Evolutionary conservation across 2,888 invertebrate species (phyloP).

Genomic region (Camptogramma bilineatum): DNA sequence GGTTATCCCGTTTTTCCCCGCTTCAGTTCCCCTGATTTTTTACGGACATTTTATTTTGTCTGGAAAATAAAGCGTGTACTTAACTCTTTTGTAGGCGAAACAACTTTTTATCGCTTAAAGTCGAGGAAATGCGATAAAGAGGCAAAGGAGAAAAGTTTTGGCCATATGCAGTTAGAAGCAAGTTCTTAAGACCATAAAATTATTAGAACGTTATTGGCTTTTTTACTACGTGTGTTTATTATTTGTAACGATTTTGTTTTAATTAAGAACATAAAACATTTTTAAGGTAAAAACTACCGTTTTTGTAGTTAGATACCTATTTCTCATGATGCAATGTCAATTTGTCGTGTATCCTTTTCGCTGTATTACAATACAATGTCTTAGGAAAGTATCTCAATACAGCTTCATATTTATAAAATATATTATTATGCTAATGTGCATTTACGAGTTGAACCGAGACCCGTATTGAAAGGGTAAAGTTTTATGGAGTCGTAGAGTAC

Average conservation of each 20-base stretch:
- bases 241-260: slow-evolving; percentile 4
- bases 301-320: no score
- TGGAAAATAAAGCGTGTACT: slow-evolving; percentile 58
- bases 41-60: slow-evolving; percentile 57
- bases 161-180: slow-evolving; percentile 36
- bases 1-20: slow-evolving; percentile 41
- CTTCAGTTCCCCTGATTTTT: slow-evolving; percentile 49
- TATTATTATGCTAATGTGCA: slow-evolving; percentile 46
- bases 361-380: no score
- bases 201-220: slow-evolving; percentile 16
- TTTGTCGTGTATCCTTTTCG: no score
- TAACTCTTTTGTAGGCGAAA: slow-evolving; percentile 57
- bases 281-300: no score
- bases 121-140: slow-evolving; percentile 51
- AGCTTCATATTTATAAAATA: not conserved
- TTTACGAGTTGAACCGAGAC: slow-evolving; percentile 41
- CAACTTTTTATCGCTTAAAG: slow-evolving; percentile 58
- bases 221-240: slow-evolving; percentile 10
- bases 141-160: slow-evolving; percentile 33
- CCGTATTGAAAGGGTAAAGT: slow-evolving; percentile 42
- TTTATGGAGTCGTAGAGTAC: slow-evolving; percentile 39
- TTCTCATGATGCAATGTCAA: no score
- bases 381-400: no score
- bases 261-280: not conserved
- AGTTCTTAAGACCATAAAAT: slow-evolving; percentile 22